Base-by-base conservation (phyloP, 2,797 vertebrate genomes). In the Hyperoplus lanceolatus region DNA sequence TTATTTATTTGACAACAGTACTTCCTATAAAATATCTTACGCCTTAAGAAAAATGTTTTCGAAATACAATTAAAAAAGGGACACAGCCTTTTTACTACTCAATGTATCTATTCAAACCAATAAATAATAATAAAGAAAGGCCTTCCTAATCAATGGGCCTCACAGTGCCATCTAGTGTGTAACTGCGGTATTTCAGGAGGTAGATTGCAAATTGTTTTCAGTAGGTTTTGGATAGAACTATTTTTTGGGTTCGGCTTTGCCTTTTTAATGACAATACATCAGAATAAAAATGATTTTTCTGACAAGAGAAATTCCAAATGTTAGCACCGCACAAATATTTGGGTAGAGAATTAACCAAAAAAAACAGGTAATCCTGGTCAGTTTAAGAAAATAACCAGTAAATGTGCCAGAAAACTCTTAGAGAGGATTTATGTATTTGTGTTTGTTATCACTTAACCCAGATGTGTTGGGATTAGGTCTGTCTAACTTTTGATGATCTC, bases 401-500 rank as follows among this genome's bases (percentile, higher is more conserved):
- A 29, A 29, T 29, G 29, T 29, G 29, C 29, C 29, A 29, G 29
- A 29, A 29, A 29, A 29, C 29, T 29, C 3, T 29, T 29, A 29
- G 29, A 29, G 29, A 29, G 29, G 29, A 29, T 29, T 29, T 29
- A 29, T 29, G 29, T 29, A 29, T 29, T 29, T 29, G 29, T 29
- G 29, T 29, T 45, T 12, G 5, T 29, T 15, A 49, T 36, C 36
- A 18, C 73, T 74, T 41, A 46, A 39, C 2, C 13, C 55, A 14
- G 36, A 53, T 67, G 42, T 61, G 18, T 21, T 43, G 8, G 66
- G 49, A 61, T 48, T 8, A 18, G 12, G 21, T 45, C 21, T 3
- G 21, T 67, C 60, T 89, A 87, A 2, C 81, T 62, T 2, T 29
- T 78, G 55, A 93, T 0, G 21, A 90, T 0, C 14, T 86, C 57